A percentile compares a stretch with the other conserved stretches of the same genome.
phyloP scores from a whole-genome alignment of 1,140 invertebrate genomes.

The Bombus sylvicola region DNA sequence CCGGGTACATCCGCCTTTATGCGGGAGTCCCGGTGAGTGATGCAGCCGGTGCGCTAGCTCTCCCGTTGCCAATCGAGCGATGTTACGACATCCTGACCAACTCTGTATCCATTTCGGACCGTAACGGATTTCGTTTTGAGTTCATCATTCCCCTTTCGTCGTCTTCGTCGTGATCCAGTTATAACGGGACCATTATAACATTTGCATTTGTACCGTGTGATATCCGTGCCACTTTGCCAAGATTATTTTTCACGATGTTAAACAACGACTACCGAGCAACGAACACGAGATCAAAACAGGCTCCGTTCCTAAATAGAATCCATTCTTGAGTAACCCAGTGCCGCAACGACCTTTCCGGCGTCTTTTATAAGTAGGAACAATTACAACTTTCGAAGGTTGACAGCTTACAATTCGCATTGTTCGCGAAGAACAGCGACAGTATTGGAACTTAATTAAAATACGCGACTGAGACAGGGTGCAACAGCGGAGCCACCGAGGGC shows the following conservation, averaged over 20 bases:
- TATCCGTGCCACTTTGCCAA: no score
- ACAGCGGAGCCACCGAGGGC: slow-evolving; percentile 40
- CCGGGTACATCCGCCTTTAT: slow-evolving; percentile 47
- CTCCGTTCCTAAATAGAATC: not conserved
- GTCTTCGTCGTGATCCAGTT: not conserved
- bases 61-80: slow-evolving; percentile 51
- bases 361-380: slow-evolving; percentile 51
- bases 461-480: not conserved
- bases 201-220: not conserved
- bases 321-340: not conserved
- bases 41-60: slow-evolving; percentile 42
- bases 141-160: not conserved
- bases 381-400: slow-evolving; percentile 15
- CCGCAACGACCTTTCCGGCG: not conserved
- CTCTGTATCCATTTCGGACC: not conserved
- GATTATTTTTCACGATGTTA: no score
- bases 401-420: slow-evolving; percentile 60
- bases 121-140: slow-evolving; percentile 55
- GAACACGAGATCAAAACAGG: not conserved
- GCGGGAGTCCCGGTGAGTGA: slow-evolving; percentile 53
- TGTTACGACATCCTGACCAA: slow-evolving; percentile 9
- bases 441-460: slow-evolving; percentile 67
- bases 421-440: slow-evolving; percentile 17
- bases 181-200: not conserved
- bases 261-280: not conserved